A percentile compares a stretch with the other conserved stretches of the same genome.
These are phyloP conservation scores for Periparus ater DNA, from an alignment of 2,797 vertebrate species.

Conservation along the genomic window DNA sequence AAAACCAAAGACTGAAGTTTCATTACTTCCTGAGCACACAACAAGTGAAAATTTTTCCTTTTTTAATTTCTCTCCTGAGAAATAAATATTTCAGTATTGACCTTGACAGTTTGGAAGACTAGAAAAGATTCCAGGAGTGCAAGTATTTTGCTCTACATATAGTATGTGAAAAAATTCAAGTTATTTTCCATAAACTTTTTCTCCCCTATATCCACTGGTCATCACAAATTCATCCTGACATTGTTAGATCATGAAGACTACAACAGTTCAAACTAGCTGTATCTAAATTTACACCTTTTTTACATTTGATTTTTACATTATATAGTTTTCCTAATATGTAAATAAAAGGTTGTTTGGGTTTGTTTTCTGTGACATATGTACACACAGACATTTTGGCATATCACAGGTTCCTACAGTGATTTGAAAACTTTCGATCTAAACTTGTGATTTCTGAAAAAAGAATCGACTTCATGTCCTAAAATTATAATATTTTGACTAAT, in stretches of 20 bases:
- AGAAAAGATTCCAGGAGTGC: background rate
- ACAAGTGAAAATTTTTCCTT: background rate
- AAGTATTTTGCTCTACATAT: background rate
- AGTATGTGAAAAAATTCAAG: background rate
- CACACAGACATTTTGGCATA: background rate
- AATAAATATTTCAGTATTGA: background rate
- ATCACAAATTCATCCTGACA: background rate
- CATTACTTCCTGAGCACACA: background rate
- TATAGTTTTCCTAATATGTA: background rate
- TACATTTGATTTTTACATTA: background rate
- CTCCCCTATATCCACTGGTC: background rate
- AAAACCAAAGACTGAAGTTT: background rate
- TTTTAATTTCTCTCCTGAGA: background rate
- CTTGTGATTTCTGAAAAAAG: background rate
- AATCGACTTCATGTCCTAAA: background rate
- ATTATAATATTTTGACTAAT: background rate
- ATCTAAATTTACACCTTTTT: background rate
- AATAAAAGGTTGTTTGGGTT: background rate
- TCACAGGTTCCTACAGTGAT: background rate
- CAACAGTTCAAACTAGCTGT: background rate
- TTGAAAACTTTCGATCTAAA: background rate
- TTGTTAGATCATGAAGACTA: background rate
- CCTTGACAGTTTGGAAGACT: background rate
- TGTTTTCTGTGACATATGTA: background rate
- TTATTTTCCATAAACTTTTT: background rate